Percentiles rank a stretch among this genome's conserved stretches.
Conservation (phyloP, 2,888 invertebrate genomes). For the Chydorus sphaericus region DNA sequence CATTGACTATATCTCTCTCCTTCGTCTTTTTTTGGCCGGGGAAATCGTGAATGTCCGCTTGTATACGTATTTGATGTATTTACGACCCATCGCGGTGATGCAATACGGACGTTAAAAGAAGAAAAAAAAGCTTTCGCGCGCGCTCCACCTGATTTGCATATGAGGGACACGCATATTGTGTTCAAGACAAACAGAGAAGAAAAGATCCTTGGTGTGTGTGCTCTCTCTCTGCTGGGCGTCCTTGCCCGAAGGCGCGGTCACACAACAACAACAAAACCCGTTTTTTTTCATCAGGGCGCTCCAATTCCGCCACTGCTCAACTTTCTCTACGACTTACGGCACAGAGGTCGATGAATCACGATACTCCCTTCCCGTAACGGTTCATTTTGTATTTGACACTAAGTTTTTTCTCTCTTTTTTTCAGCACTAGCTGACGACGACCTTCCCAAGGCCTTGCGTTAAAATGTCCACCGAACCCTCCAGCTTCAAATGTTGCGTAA, state of each 20-base stretch:
- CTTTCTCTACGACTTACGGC: no score
- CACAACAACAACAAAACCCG: background rate
- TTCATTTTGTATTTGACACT: background rate
- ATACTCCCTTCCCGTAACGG: background rate
- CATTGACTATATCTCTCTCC: background rate
- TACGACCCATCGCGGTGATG: background rate
- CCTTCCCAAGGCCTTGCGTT: slow-evolving; percentile 6
- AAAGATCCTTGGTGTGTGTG: background rate
- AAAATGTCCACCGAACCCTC: no score
- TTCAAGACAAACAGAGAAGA: no score
- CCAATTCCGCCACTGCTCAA: no score
- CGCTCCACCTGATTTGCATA: background rate
- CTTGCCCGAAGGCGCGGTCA: background rate
- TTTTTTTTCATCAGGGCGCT: no score
- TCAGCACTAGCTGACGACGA: background rate
- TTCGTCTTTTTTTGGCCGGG: no score
- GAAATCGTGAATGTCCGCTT: no score
- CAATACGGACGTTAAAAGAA: background rate
- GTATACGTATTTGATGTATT: background rate
- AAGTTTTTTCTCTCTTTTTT: background rate
- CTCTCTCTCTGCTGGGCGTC: background rate
- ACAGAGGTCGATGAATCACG: no score
- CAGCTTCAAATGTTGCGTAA: no score
- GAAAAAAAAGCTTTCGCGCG: background rate
- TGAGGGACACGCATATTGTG: background rate